A percentile compares a stretch with the other conserved stretches of the same genome.
Evolutionary conservation across 2,888 invertebrate species (phyloP).

Genomic region (Athetis lepigone): DNA sequence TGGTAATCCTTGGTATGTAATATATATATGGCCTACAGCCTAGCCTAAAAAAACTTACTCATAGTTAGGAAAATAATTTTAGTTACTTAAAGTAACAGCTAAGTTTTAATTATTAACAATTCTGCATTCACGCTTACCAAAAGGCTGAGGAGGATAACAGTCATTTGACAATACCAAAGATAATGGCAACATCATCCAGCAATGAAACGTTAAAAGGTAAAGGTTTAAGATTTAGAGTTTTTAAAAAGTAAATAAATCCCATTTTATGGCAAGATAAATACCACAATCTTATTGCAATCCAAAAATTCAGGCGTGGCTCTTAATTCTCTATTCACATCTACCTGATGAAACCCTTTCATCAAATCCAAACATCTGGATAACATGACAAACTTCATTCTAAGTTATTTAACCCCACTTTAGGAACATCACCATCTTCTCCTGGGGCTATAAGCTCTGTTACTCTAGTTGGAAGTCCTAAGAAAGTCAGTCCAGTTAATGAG

Average conservation of each 20-base stretch:
- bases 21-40: too few relatives aligned
- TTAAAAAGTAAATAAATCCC: not conserved
- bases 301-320: not conserved
- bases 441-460: conserved; percentile 94
- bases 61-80: too few relatives aligned
- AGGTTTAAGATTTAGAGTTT: conserved; percentile 74
- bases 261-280: not conserved
- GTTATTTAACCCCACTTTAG: conserved; percentile 61
- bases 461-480: conserved; percentile 91
- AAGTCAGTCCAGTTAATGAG: conserved; percentile 77
- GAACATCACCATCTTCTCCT: conserved; percentile 92
- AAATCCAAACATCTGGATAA: not conserved
- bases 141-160: conserved; percentile 90
- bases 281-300: too few relatives aligned
- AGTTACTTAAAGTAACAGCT: too few relatives aligned
- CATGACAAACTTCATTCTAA: not conserved
- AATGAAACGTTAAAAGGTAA: conserved; percentile 94
- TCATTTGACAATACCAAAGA: conserved; percentile 93
- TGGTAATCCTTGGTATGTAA: too few relatives aligned
- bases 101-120: conserved; percentile 5
- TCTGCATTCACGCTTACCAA: conserved; percentile 71
- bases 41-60: too few relatives aligned
- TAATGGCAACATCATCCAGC: conserved; percentile 93
- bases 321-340: not conserved
- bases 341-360: not conserved